Base-by-base conservation (phyloP, 2,888 invertebrate genomes). In the Girardia tigrina region DNA sequence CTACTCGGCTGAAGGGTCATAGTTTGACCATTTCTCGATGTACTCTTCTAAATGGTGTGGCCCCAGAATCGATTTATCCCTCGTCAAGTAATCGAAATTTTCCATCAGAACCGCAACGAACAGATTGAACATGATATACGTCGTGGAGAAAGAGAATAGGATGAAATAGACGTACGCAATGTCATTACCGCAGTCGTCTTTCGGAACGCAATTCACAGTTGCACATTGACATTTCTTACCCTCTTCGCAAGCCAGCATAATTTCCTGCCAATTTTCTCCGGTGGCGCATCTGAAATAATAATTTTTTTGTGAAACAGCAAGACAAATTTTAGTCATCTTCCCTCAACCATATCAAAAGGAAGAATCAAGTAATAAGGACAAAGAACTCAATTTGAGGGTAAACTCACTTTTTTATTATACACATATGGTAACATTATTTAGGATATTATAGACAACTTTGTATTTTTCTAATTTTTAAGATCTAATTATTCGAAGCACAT, bases 81-180 rank as follows among this genome's bases (percentile, higher is more conserved):
- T 88, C 78, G 98, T 98, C 83, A 99, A 87, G 87, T 99, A 99
- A 88, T 99, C 98, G 85, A 99, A 98, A 87, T 99, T 98, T 88
- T 98, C 98, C 98, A 99, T 98, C 86, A 99, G 98, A 85, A 98
- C 98, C 84, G 98, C 98, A 84, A 98, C 97, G 89, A 98, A 98
- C 85, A 98, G 89, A 88, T 98, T 98, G 86, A 98, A 89, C 97
- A 98, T 98, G 8, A 98, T 89, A 88, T 98, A 98, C 75, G 98
- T 98, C 88, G 97, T 98, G 86, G 98, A 91, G 88, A 98, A 99
- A 86, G 98, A 95, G 87, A 99, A 98, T 75, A 94, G 92, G 80
- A 94, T 93, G 87, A 98, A 98, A 87, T 98, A 98, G 81, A 90
- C 91, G 85, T 95, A 97, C 80, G 97, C 94, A 82, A 98, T 88